Evolutionary conservation across 2,888 invertebrate species (phyloP), one percentile per base, ranked within the genome.

Genomic region (Ectemnius continuus): DNA sequence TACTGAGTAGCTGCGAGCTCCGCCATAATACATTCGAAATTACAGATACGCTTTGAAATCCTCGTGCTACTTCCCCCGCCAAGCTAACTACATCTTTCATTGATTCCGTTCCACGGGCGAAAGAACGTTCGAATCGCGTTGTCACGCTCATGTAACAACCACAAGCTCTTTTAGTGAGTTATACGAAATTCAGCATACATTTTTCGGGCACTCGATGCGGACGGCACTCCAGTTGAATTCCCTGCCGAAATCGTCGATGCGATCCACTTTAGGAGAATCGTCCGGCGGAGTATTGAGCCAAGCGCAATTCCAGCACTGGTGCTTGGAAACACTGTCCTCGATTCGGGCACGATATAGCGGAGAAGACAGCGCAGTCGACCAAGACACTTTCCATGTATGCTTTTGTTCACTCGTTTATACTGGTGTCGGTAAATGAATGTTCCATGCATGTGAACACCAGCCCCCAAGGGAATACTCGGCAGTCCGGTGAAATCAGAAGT

Each of bases 241-340:
- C 74, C 81, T 76, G 71, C 73, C 68, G 79, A 83, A 83, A 83
- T 83, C 83, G 78, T 79, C 75, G 83, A 81, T 83, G 79, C 83
- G 70, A 81, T 77, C 76, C 79, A 69, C 75, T 70, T 72, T 57
- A 60, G 75, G 79, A 80, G 82, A 77, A 80, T 78, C 75, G 80
- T 52, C 52, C 63, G 20, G 65, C 60, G 67, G 70, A 75, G 67
- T 82, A 70, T 57, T 63, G 62, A 62, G 66, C 67, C 76, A 76
- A 74, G 82, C 72, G 64, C 66, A 46, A 62, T 57, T 45, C 52
- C 64, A 80, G 68, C 36, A 52, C 67, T 26, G 68, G 61, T 60
- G 47, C 74, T 4, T 63, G 46, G 68, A 74, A 59, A 77, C 80
- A 82, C 68, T 70, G 68, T 67, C 77, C 18, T 36, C 76, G 72